Conservation (phyloP, 2,797 vertebrate genomes). For the Remorina albescens region DNA sequence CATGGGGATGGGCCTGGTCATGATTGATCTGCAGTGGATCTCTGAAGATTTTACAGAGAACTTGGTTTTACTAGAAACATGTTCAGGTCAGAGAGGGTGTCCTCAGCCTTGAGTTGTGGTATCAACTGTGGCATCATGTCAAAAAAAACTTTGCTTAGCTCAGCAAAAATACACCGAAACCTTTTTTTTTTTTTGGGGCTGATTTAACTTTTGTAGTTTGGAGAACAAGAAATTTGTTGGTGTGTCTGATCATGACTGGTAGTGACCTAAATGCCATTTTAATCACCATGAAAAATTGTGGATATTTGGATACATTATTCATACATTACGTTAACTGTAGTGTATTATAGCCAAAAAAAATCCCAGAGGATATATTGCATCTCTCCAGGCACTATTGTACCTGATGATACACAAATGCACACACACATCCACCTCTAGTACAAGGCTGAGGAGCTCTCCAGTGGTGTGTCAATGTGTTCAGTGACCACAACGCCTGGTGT, state of each 20-base stretch:
- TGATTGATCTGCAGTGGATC: slow-evolving; percentile 86
- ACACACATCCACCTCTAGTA: slow-evolving; percentile 32
- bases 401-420: slow-evolving; percentile 53
- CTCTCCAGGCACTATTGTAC: slow-evolving; percentile 60
- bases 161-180: slow-evolving; percentile 24
- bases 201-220: slow-evolving; percentile 37
- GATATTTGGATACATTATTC: slow-evolving; percentile 67
- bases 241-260: slow-evolving; percentile 23
- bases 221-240: slow-evolving; percentile 35
- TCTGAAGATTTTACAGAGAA: slow-evolving; percentile 81
- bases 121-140: slow-evolving; percentile 40
- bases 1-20: slow-evolving; percentile 80
- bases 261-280: slow-evolving; percentile 38
- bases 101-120: slow-evolving; percentile 50
- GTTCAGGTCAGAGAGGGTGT: slow-evolving; percentile 65
- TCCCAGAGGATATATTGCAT: slow-evolving; percentile 62
- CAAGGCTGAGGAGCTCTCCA: slow-evolving; percentile 68
- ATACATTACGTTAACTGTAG: slow-evolving; percentile 44
- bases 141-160: slow-evolving; percentile 57
- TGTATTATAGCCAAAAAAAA: slow-evolving; percentile 61
- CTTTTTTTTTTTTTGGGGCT: not conserved
- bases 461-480: slow-evolving; percentile 80
- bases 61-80: slow-evolving; percentile 67
- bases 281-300: slow-evolving; percentile 63
- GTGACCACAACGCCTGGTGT: slow-evolving; percentile 81